Evolutionary conservation across 2,888 invertebrate species (phyloP), one percentile per base, ranked within the genome.

Genomic region (Taphrorychus bicolor): DNA sequence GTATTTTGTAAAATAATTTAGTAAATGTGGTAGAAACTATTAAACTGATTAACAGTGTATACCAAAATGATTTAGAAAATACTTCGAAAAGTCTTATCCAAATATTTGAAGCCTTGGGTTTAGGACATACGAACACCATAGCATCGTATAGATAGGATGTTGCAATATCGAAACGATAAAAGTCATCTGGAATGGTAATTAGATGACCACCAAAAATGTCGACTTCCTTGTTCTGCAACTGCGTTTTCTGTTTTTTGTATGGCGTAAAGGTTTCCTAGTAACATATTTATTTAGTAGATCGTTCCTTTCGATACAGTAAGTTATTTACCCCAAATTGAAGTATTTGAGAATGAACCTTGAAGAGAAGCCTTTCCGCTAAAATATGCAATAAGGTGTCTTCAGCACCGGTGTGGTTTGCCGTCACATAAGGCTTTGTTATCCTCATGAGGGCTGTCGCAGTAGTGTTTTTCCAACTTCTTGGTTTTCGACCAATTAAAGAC

Each of bases 151-250:
- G 32, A 16, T 54, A 54, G 5, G 54, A 5, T 9, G 54, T 23
- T 14, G 54, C 9, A 22, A 54, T 54, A 9, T 54, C 54, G 17
- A 23, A 32, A 0, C 17, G 7, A 3, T 9, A n/a, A n/a, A 54
- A 14, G 2, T 54, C 54, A 0, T 21, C 21, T 24, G 23, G 14
- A 5, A 54, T 7, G 0, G 18, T 11, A 14, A 21, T 9, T 17
- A 54, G 11, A 16, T 54, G 54, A 0, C 54, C 54, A 14, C 54
- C 54, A 54, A 54, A 23, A 14, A 54, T 54, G 22, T 54, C 54
- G 7, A 9, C 14, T 7, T 14, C 5, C n/a, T 24, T 5, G 7
- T 16, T 14, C 5, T 16, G 16, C 5, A 54, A 3, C 16, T 2
- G 4, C 22, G 14, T 1, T 24, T 54, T 54, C 24, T 23, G 14